Evolutionary conservation across 2,113 vertebrate genomes (phyloP).

Genomic region (Pholis gunnellus): DNA sequence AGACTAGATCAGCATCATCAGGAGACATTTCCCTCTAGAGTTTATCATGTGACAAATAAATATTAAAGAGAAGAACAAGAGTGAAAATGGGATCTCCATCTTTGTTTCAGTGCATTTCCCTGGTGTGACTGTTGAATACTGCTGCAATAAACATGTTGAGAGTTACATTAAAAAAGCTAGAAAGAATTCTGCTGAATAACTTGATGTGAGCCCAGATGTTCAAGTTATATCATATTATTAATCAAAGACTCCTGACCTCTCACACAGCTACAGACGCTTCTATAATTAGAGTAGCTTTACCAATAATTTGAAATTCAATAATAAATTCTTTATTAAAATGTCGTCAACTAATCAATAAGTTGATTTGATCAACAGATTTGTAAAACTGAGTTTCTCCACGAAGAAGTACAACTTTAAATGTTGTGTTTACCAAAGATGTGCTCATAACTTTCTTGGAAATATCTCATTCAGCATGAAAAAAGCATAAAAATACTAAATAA

Average conservation of each 20-base stretch:
- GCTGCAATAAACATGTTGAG: not conserved
- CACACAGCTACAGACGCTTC: not conserved
- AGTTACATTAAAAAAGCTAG: not conserved
- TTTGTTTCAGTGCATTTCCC: not conserved
- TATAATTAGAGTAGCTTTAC: not conserved
- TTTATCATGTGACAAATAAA: not conserved
- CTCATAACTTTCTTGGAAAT: too few relatives aligned
- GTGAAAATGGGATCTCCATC: not conserved
- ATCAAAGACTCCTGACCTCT: not conserved
- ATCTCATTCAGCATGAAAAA: not conserved
- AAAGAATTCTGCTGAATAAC: conserved; percentile 1
- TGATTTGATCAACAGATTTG: too few relatives aligned
- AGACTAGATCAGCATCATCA: not conserved
- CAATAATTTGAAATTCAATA: not conserved
- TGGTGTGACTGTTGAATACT: not conserved
- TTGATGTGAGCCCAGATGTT: not conserved
- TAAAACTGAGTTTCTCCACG: too few relatives aligned
- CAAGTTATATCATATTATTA: not conserved
- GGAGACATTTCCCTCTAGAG: not conserved
- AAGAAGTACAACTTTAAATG: not conserved
- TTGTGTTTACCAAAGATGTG: too few relatives aligned
- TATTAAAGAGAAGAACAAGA: not conserved
- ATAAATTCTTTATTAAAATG: not conserved
- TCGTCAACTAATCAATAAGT: too few relatives aligned
- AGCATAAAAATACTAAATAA: not conserved